A percentile compares a stretch with the other conserved stretches of the same genome.
These are phyloP conservation scores for Turritopsis dohrnii DNA, from an alignment of 30 jellyfish, hydroid and myxozoan genomes.

Conservation along the genomic window DNA sequence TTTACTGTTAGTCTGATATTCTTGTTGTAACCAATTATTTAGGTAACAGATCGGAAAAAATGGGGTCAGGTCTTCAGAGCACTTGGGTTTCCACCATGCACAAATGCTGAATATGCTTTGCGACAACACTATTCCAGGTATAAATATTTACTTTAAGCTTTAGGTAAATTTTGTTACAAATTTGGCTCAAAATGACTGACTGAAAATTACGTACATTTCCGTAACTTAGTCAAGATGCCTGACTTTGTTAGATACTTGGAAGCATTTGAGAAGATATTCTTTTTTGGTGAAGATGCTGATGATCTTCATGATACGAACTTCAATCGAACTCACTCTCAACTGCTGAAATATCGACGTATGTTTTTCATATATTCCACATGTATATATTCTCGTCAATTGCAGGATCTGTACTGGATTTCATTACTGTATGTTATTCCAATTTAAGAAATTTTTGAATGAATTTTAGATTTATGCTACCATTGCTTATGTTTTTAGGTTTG, in stretches of 20 bases:
- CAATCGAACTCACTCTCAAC: slow-evolving; percentile 9
- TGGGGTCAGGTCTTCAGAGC: slow-evolving; percentile 84
- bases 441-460: neutral
- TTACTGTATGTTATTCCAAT: neutral
- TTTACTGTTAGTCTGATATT: neutral
- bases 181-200: neutral
- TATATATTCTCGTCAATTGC: neutral
- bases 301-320: slow-evolving; percentile 40
- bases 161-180: too few relatives aligned
- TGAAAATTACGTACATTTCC: neutral
- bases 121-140: slow-evolving; percentile 85
- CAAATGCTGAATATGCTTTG: slow-evolving; percentile 80
- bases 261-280: slow-evolving; percentile 57
- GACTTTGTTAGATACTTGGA: slow-evolving; percentile 55
- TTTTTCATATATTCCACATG: neutral
- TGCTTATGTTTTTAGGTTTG: slow-evolving; percentile 27
- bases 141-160: too few relatives aligned
- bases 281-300: slow-evolving; percentile 88
- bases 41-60: slow-evolving; percentile 83
- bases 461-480: neutral
- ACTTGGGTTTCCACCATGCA: slow-evolving; percentile 75
- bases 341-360: slow-evolving; percentile 3
- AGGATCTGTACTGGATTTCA: neutral
- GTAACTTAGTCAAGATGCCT: neutral
- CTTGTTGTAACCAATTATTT: neutral